phyloP scores from a whole-genome alignment of 2,113 vertebrate species.

The Stomatorhinus ivindoensis region DNA sequence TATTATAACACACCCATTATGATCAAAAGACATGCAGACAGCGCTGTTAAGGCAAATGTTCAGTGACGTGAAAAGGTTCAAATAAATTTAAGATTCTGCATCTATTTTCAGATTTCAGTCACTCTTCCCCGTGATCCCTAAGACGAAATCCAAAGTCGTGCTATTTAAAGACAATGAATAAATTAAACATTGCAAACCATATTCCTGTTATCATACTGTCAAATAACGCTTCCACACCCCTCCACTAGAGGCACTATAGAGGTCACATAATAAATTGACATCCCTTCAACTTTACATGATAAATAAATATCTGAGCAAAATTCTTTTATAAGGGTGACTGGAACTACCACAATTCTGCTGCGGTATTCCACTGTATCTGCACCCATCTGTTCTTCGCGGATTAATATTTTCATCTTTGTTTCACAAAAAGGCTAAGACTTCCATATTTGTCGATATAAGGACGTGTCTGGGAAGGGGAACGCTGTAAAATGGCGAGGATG shows the following conservation, averaged over 20 bases:
- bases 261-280: neutral
- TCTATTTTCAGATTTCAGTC: neutral
- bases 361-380: neutral
- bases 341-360: neutral
- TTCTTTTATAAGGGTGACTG: neutral
- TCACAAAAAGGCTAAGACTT: neutral
- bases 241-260: neutral
- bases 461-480: neutral
- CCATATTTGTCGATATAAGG: neutral
- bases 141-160: neutral
- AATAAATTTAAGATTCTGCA: neutral
- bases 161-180: neutral
- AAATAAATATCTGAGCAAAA: neutral
- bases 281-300: neutral
- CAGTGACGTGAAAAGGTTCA: neutral
- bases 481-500: neutral
- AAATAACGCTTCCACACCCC: neutral
- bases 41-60: slow-evolving; percentile 2
- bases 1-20: neutral
- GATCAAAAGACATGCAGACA: neutral
- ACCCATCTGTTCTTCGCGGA: neutral
- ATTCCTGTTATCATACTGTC: neutral
- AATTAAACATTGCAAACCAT: neutral
- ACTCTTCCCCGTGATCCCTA: neutral
- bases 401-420: neutral